A percentile compares a stretch with the other conserved stretches of the same genome.
phyloP scores from a whole-genome alignment of 2,797 vertebrate species.

The Xyrichtys novacula region DNA sequence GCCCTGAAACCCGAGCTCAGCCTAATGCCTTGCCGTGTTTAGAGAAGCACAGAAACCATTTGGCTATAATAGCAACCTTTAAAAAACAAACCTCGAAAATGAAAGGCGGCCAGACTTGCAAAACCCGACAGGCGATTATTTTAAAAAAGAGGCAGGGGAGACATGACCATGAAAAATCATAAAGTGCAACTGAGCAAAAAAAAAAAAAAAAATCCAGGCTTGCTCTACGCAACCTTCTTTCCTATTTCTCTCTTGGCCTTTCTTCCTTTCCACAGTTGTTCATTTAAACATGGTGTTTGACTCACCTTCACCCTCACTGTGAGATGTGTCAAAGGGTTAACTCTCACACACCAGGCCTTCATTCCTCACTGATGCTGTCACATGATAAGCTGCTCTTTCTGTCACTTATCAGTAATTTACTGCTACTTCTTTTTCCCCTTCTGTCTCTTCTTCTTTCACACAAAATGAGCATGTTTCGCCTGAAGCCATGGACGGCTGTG shows the following conservation, averaged over 20 bases:
- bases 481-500: conserved; percentile 63
- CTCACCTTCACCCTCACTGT: conserved; percentile 71
- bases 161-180: conserved; percentile 83
- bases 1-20: conserved; percentile 82
- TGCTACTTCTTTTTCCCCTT: conserved; percentile 71
- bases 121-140: conserved; percentile 81
- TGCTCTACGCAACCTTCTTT: conserved; percentile 40
- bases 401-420: conserved; percentile 84
- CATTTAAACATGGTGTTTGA: conserved; percentile 37
- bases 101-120: conserved; percentile 79
- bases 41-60: conserved; percentile 85
- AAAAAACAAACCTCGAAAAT: conserved; percentile 82
- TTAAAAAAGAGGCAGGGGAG: conserved; percentile 72
- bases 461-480: conserved; percentile 75
- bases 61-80: conserved; percentile 85
- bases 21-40: conserved; percentile 87
- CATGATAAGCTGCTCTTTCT: conserved; percentile 76
- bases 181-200: conserved; percentile 81
- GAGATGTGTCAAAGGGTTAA: conserved; percentile 87
- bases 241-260: conserved; percentile 41
- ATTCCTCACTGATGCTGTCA: conserved; percentile 86
- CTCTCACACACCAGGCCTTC: conserved; percentile 78
- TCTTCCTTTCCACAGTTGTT: conserved; percentile 46
- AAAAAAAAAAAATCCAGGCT: conserved; percentile 69
- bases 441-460: conserved; percentile 60